Evolutionary conservation across 2,888 invertebrate species (phyloP).

Genomic region (Holacanthella duospinosa): DNA sequence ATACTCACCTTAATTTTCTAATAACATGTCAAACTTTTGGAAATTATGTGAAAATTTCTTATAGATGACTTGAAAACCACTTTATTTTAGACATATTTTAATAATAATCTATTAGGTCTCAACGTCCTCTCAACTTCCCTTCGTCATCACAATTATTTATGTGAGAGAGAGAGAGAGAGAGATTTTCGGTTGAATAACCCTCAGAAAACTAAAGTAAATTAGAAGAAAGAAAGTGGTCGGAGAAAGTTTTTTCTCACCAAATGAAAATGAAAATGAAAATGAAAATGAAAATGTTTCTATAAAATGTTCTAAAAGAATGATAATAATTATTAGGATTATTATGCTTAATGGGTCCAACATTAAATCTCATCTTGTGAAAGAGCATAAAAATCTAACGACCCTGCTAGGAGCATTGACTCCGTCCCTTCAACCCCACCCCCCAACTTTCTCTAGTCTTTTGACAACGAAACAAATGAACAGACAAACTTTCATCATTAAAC

Average conservation of each 20-base stretch:
- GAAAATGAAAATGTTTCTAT: not conserved
- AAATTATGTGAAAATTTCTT: too few species aligned
- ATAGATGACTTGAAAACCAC: too few species aligned
- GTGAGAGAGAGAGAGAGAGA: not conserved
- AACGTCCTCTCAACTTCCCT: too few species aligned
- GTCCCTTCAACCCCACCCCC: too few species aligned
- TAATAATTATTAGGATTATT: not conserved
- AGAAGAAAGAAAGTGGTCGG: not conserved
- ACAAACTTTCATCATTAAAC: conserved; percentile 8
- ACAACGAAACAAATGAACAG: not conserved
- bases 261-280: not conserved
- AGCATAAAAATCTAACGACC: not conserved
- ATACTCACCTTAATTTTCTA: too few species aligned
- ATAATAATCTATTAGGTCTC: too few species aligned
- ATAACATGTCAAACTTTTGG: too few species aligned
- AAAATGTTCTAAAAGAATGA: not conserved
- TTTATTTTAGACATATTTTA: too few species aligned
- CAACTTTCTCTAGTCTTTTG: not conserved
- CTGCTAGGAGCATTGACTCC: not conserved
- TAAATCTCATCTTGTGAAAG: conserved; percentile 9
- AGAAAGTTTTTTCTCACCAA: not conserved
- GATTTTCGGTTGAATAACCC: not conserved
- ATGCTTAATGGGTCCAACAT: not conserved
- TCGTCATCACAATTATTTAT: too few species aligned
- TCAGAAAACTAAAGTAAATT: not conserved